Evolutionary conservation across 2,888 invertebrate genomes (phyloP), one percentile per base, ranked within the genome.

Genomic region (Nemurella pictetii): DNA sequence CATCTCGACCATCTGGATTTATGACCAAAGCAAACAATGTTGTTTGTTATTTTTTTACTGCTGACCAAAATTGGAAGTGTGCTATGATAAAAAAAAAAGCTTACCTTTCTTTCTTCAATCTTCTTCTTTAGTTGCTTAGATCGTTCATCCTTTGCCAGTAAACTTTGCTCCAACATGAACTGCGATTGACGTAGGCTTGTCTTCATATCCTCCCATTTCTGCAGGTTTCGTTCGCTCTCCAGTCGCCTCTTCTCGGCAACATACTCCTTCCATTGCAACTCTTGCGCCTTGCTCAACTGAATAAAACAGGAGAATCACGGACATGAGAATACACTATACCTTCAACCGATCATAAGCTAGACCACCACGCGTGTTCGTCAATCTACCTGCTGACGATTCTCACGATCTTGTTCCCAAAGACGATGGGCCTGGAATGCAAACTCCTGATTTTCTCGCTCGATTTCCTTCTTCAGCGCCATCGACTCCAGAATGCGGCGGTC

Each of bases 401-500:
- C 84, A 35, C 86, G 78, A 35, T 92, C 92, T 86, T 90, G 90
- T 87, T 91, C 89, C 92, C 93, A 93, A 89, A 92, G 88, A 86
- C 89, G 89, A 86, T 91, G 90, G 87, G 92, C 92, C 88, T 91
- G 89, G 83, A 91, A 91, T 0, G 92, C 92, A n/a, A 92, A 90
- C 80, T 89, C 90, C 83, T 91, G 90, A 55, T 91, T 89, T 84
- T 91, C 90, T 9, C 88, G 88, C 29, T 91, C 90, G 78, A 92
- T 90, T 73, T 91, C 91, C 87, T 91, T 90, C 88, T 92, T 92
- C 85, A 90, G 88, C 0, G 92, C 92, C 87, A 93, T 89, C 0
- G 91, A 91, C 0, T 91, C 91, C 55, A 93, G 89, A 30, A 93
- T 90, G 9, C 91, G 89, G 90, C 91, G 91, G 86, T 93, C 92